These are phyloP conservation scores for Urocitellus parryii DNA, from an alignment of 2,113 vertebrate species.

Conservation along the genomic window DNA sequence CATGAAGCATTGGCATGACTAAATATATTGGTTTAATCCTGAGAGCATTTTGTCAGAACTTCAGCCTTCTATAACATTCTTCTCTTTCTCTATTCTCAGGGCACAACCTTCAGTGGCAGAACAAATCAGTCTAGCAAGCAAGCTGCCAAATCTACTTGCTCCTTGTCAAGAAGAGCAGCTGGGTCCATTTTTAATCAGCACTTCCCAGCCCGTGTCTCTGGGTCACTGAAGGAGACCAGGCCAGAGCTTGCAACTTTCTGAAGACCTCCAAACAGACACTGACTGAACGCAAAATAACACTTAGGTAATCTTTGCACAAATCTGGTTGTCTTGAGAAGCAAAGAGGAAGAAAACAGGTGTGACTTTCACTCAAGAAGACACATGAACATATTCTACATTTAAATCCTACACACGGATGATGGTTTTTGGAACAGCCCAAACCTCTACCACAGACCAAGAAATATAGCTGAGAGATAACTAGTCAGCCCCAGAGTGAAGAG, in stretches of 20 bases:
- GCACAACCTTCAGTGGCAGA: slow-evolving; percentile 73
- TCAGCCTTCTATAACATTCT: slow-evolving; percentile 65
- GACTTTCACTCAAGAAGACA: neutral
- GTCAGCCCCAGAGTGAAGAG: slow-evolving; percentile 73
- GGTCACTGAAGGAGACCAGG: slow-evolving; percentile 66
- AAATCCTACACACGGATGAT: slow-evolving; percentile 89
- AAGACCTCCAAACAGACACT: slow-evolving; percentile 69
- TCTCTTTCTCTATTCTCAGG: slow-evolving; percentile 78
- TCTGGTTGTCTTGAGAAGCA: slow-evolving; percentile 46
- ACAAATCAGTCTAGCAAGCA: slow-evolving; percentile 73
- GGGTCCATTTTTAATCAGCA: slow-evolving; percentile 63
- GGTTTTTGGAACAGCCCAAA: slow-evolving; percentile 89
- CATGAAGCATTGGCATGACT: neutral
- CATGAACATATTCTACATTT: neutral
- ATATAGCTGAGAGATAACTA: slow-evolving; percentile 75
- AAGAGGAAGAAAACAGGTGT: slow-evolving; percentile 55
- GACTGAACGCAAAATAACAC: slow-evolving; percentile 53
- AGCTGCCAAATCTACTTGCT: slow-evolving; percentile 69
- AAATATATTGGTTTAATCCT: slow-evolving; percentile 10
- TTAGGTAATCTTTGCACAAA: slow-evolving; percentile 40
- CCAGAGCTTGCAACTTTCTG: slow-evolving; percentile 69
- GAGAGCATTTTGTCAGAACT: neutral
- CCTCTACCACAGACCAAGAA: slow-evolving; percentile 87
- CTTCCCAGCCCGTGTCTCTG: neutral
- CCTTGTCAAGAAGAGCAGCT: slow-evolving; percentile 68